These are phyloP conservation scores for Nesometra sesokonis DNA, from an alignment of 35 echinoderm and acorn worm species.

Conservation along the genomic window DNA sequence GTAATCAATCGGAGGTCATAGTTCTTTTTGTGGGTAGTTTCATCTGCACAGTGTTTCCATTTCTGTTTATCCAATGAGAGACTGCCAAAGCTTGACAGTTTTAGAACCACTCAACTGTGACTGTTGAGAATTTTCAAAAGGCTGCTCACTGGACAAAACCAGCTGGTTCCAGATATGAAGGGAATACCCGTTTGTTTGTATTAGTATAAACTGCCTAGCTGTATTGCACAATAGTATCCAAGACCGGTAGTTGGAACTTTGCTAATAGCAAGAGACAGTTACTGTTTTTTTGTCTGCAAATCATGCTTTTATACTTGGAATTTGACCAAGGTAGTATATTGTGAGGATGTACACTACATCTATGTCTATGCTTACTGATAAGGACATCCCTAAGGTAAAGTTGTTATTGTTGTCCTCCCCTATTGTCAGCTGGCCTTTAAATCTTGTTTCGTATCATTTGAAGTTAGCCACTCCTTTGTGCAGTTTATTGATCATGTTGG, in stretches of 20 bases:
- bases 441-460: too few species aligned
- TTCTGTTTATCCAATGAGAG: neutral
- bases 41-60: neutral
- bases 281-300: neutral
- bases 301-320: neutral
- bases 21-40: neutral
- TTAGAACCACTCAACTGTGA: neutral
- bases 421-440: too few species aligned
- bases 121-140: neutral
- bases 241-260: neutral
- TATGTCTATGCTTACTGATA: neutral
- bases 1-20: neutral
- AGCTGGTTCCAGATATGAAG: neutral
- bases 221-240: neutral
- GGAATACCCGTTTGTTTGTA: neutral
- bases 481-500: too few species aligned
- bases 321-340: neutral
- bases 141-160: neutral
- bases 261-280: neutral
- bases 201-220: neutral
- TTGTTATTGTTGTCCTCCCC: neutral
- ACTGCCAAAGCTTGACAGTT: neutral
- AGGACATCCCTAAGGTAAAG: neutral
- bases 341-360: neutral
- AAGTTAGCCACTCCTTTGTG: too few species aligned